Evolutionary conservation across 2,888 invertebrate genomes (phyloP), one percentile per base, ranked within the genome.

Genomic region (Sinelater perroti): DNA sequence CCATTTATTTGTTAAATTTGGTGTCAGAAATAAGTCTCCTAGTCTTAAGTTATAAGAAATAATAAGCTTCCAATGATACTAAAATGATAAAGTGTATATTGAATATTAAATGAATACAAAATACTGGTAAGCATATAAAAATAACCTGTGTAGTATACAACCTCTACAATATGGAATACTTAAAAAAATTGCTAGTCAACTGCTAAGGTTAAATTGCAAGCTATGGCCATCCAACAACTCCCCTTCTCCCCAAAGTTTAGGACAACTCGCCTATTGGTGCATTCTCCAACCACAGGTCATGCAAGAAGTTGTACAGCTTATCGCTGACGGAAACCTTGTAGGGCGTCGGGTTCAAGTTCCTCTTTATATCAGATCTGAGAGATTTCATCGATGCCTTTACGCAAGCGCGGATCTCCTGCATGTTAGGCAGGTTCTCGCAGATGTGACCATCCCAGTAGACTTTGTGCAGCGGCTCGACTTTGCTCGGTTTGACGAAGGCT

Each of bases 251-350:
- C 28, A 3, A 7, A 1, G 3, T 10, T 21, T 70, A 95, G 75
- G 90, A 93, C 17, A 98, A 83, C 78, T 97, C 97, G 33, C 97
- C 97, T 69, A 99, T 97, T 0, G 98, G 98, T 24, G 97, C 97
- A 79, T 95, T 96, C 75, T 94, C 89, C 24, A 98, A 86, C 98
- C 98, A 98, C 76, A 98, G 81, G 70, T 92, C 90, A 75, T 99
- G 97, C 67, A 98, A 93, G 77, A 95, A 99, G 68, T 85, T 89
- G 81, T 97, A 98, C 54, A 99, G 83, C 68, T 89, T 86, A 78
- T 94, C 94, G 70, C 95, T 95, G 4, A 99, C 95, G 5, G 97
- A 87, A 60, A 92, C 97, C 85, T 98, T 99, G 71, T 97, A 99
- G 0, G 98, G 98, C 1, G 98, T 98, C n/a, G 98, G 97, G 81